phyloP scores from a whole-genome alignment of 2,888 invertebrate species.

The Odontocolon sp. region DNA sequence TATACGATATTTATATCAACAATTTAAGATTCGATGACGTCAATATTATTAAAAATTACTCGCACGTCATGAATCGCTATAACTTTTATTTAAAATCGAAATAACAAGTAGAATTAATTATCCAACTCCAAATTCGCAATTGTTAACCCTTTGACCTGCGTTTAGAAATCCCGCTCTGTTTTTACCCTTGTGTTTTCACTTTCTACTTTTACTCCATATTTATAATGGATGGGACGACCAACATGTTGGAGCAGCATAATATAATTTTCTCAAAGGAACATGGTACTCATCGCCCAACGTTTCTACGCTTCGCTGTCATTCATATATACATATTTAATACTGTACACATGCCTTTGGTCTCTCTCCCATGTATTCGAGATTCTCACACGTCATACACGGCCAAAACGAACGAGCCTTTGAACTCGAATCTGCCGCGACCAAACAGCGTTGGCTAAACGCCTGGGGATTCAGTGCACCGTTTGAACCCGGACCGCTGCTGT shows the following conservation, averaged over 20 bases:
- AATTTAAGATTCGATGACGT: neutral
- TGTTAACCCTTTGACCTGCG: too few species aligned
- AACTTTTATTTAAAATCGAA: too few species aligned
- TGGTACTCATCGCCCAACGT: too few species aligned
- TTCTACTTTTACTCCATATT: too few species aligned
- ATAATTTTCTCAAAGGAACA: too few species aligned
- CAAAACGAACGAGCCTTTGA: constrained; percentile 39
- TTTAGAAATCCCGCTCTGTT: too few species aligned
- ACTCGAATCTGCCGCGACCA: constrained; percentile 17
- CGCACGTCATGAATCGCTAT: too few species aligned
- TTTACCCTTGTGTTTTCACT: too few species aligned
- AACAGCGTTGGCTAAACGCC: constrained; percentile 25
- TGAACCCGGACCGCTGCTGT: constrained; percentile 12
- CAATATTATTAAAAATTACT: neutral
- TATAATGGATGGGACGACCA: too few species aligned
- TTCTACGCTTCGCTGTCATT: neutral
- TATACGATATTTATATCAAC: neutral
- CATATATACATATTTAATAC: neutral
- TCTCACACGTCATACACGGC: constrained; percentile 26
- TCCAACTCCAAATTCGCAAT: too few species aligned
- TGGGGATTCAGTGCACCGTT: constrained; percentile 14
- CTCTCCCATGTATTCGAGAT: constrained; percentile 15
- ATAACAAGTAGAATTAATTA: too few species aligned
- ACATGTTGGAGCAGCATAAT: too few species aligned
- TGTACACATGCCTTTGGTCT: neutral